phyloP scores from a whole-genome alignment of 2,113 vertebrate genomes.

The Perca fluviatilis region DNA sequence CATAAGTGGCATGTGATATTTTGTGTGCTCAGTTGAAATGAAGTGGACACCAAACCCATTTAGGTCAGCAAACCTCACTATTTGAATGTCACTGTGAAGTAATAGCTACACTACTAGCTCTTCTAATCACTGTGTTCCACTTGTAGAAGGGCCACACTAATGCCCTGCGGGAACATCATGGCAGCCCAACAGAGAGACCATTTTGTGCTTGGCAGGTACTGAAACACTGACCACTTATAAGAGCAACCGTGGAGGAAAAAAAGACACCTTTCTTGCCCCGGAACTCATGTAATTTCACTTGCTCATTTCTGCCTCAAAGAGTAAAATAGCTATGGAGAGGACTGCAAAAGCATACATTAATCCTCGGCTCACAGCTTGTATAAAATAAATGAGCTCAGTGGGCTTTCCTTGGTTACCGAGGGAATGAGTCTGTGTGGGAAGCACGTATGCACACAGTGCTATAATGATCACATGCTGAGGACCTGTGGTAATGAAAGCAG shows the following conservation, averaged over 20 bases:
- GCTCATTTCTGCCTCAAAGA: conserved; percentile 1
- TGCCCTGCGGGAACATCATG: conserved; percentile 21
- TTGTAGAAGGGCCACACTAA: conserved; percentile 34
- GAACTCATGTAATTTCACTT: conserved; percentile 16
- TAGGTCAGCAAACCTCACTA: conserved; percentile 45
- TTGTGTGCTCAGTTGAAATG: not conserved
- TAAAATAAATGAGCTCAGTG: conserved; percentile 23
- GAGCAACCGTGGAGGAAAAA: conserved; percentile 10
- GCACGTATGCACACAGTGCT: conserved; percentile 13
- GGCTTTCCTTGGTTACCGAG: conserved; percentile 20
- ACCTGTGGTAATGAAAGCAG: conserved; percentile 10
- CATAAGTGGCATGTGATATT: not conserved
- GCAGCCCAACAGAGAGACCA: conserved; percentile 37
- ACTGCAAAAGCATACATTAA: conserved; percentile 6
- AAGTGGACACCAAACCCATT: not conserved
- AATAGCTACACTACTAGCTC: conserved; percentile 60
- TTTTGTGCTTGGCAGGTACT: conserved; percentile 41
- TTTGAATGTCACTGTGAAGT: conserved; percentile 58
- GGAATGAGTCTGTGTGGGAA: conserved; percentile 34
- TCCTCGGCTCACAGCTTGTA: not conserved
- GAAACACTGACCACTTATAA: conserved; percentile 14
- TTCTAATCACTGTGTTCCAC: conserved; percentile 67
- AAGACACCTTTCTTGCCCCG: not conserved
- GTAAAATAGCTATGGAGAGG: not conserved
- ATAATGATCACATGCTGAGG: not conserved